A percentile compares a stretch with the other conserved stretches of the same genome.
Evolutionary conservation across 2,888 invertebrate genomes (phyloP).

Genomic region (Cantharis rustica): DNA sequence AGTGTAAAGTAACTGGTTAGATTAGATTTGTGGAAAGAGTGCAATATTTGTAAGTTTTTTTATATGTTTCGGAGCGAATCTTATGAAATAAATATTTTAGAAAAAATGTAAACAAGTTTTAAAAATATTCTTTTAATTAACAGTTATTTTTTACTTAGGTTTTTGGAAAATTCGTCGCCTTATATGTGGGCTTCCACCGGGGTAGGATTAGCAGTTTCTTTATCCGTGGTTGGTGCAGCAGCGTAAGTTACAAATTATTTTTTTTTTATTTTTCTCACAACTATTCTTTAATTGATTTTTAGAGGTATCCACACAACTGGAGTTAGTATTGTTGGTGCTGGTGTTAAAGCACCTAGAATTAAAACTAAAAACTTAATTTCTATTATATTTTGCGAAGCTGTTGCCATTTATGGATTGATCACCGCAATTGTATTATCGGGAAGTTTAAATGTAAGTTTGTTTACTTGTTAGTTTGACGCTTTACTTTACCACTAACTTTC

Average conservation of each 20-base stretch:
- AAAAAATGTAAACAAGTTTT: too few species aligned
- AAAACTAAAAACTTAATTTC: constrained; percentile 99
- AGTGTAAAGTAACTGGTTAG: too few species aligned
- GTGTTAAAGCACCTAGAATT: constrained; percentile 97
- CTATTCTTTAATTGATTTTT: constrained; percentile 15
- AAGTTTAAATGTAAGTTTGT: constrained; percentile 63
- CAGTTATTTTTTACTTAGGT: constrained; percentile 59
- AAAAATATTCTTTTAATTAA: not conserved
- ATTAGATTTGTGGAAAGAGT: too few species aligned
- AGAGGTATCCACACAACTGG: constrained; percentile 97
- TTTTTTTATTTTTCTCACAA: not conserved
- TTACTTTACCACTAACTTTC: constrained; percentile 1
- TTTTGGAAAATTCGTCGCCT: constrained; percentile 86
- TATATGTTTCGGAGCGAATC: too few species aligned
- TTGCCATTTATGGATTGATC: constrained; percentile 98
- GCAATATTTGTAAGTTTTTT: too few species aligned
- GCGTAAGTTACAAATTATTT: constrained; percentile 63
- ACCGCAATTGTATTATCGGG: constrained; percentile 96
- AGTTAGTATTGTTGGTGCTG: constrained; percentile 93
- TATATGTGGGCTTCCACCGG: constrained; percentile 96
- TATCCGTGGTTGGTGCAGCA: constrained; percentile 97
- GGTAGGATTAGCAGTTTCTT: constrained; percentile 87
- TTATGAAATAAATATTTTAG: too few species aligned
- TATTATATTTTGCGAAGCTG: constrained; percentile 99
- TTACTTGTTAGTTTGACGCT: not conserved